These are phyloP conservation scores for Myotis pilosus DNA, from an alignment of 2,797 vertebrate species.

Conservation along the genomic window DNA sequence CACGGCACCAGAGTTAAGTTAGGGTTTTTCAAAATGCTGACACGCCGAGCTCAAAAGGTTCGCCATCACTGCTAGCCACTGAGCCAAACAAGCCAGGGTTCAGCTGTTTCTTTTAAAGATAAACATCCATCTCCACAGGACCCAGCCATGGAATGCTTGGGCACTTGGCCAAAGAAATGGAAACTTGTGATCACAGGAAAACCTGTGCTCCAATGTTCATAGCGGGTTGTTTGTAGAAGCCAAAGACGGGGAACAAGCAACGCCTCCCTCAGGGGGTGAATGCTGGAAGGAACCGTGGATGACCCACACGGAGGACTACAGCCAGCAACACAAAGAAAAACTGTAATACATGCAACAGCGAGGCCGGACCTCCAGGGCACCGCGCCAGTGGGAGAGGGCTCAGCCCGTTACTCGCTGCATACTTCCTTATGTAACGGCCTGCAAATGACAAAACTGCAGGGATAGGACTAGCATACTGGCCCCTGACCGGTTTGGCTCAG, in stretches of 20 bases:
- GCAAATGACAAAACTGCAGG: background rate
- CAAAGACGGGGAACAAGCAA: background rate
- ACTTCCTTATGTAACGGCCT: no score
- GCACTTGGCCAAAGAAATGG: background rate
- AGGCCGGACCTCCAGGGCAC: background rate
- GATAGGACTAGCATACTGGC: background rate
- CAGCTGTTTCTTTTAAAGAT: background rate
- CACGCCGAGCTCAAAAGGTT: no score
- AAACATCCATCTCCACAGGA: background rate
- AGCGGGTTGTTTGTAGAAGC: background rate
- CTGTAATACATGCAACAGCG: background rate
- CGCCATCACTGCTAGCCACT: no score
- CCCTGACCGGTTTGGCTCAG: no score
- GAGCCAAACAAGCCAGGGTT: no score
- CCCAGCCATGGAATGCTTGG: background rate
- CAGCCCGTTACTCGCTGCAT: background rate
- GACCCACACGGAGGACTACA: background rate
- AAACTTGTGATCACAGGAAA: background rate
- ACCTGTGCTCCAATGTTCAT: background rate
- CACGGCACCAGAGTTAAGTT: no score
- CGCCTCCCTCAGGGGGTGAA: background rate
- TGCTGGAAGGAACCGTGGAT: background rate
- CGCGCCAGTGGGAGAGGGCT: background rate
- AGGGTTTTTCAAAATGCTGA: no score
- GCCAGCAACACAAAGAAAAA: background rate